These are phyloP conservation scores for Callopanchax toddi DNA, from an alignment of 2,113 vertebrate genomes.

Conservation along the genomic window DNA sequence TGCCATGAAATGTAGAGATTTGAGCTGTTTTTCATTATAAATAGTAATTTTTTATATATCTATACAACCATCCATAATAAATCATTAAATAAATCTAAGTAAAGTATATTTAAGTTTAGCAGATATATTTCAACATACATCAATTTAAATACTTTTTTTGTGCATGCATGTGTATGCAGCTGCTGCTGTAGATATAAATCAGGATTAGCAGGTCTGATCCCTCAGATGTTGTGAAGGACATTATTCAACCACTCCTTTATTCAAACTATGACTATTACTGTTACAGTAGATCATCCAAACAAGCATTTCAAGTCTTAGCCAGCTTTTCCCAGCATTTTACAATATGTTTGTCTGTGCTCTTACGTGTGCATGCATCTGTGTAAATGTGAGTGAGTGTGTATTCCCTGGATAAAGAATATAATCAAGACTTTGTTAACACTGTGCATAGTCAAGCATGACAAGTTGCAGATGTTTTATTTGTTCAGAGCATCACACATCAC, in stretches of 20 bases:
- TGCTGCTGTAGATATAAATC: conserved; percentile 38
- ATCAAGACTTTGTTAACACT: conserved; percentile 38
- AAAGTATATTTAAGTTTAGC: too few relatives aligned
- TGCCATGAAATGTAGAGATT: too few relatives aligned
- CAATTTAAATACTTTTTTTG: too few relatives aligned
- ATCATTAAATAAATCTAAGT: too few relatives aligned
- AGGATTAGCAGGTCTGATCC: conserved; percentile 17
- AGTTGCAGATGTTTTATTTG: conserved; percentile 47
- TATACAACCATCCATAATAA: too few relatives aligned
- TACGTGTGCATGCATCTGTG: conserved; percentile 9
- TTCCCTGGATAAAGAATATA: conserved; percentile 13
- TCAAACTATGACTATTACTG: conserved; percentile 40
- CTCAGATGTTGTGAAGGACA: conserved; percentile 39
- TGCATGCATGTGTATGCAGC: neutral
- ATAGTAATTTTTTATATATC: too few relatives aligned
- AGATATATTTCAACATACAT: too few relatives aligned
- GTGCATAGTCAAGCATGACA: conserved; percentile 15
- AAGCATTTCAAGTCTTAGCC: conserved; percentile 35
- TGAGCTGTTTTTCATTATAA: too few relatives aligned
- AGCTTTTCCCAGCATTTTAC: conserved; percentile 2
- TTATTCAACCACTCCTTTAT: conserved; percentile 19
- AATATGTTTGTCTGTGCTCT: conserved; percentile 4
- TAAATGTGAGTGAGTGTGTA: conserved; percentile 4
- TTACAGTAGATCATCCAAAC: conserved; percentile 53
- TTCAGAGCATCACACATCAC: conserved; percentile 41